These are phyloP conservation scores for Mixornis gularis DNA, from an alignment of 2,113 vertebrate species.

Conservation along the genomic window DNA sequence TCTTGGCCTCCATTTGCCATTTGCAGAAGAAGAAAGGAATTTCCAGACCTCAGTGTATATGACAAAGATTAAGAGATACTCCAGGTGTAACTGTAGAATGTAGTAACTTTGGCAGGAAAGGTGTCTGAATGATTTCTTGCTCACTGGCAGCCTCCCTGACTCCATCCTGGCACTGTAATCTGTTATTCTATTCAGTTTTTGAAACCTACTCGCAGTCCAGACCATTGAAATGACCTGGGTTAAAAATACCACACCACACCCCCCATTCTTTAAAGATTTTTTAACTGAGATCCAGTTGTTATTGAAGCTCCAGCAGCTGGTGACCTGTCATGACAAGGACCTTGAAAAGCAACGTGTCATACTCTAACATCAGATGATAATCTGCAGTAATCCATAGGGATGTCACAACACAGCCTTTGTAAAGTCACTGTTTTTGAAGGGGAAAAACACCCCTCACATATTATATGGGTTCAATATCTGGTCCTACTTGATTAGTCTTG, in stretches of 20 bases:
- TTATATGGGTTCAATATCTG: fast-evolving
- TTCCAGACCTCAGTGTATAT: background rate
- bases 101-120: background rate
- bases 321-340: background rate
- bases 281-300: background rate
- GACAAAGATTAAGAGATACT: background rate
- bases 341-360: background rate
- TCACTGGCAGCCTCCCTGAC: background rate
- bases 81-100: background rate
- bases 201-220: background rate
- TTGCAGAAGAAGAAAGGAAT: background rate
- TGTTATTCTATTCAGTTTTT: background rate
- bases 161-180: background rate
- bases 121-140: background rate
- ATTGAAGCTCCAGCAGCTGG: background rate
- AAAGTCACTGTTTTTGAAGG: background rate
- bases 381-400: background rate
- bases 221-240: background rate
- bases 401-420: background rate
- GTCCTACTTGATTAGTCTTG: background rate
- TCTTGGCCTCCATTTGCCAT: background rate
- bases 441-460: background rate
- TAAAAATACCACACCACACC: background rate
- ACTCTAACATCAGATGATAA: background rate
- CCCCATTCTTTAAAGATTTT: background rate